These are phyloP conservation scores for Steinernema hermaphroditum DNA, from an alignment of 2,888 invertebrate genomes.

Conservation along the genomic window DNA sequence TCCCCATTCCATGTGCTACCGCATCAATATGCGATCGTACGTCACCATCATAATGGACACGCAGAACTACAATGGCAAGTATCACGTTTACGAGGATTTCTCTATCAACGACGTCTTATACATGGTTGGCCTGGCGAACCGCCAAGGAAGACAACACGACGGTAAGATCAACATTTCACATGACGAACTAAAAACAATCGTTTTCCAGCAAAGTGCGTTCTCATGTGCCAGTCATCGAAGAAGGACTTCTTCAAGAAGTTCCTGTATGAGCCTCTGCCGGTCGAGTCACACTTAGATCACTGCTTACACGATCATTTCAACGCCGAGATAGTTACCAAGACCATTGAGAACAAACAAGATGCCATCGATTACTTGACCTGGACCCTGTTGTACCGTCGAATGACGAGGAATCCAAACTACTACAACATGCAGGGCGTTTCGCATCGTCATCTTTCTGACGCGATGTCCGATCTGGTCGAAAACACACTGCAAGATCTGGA, in stretches of 20 bases:
- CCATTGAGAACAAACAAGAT: constrained; percentile 99
- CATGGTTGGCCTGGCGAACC: constrained; percentile 93
- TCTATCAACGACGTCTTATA: constrained; percentile 94
- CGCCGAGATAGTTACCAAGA: constrained; percentile 98
- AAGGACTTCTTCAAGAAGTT: constrained; percentile 98
- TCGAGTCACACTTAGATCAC: constrained; percentile 97
- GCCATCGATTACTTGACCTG: constrained; percentile 98
- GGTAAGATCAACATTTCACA: constrained; percentile 70
- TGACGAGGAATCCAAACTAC: constrained; percentile 99
- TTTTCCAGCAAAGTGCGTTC: constrained; percentile 76
- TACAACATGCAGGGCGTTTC: constrained; percentile 90
- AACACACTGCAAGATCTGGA: constrained; percentile 77
- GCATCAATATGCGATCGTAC: constrained; percentile 83
- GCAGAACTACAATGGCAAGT: constrained; percentile 83
- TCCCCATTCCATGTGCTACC: constrained; percentile 89
- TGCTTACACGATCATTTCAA: constrained; percentile 98
- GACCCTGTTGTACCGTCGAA: constrained; percentile 93
- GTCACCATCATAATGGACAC: constrained; percentile 97
- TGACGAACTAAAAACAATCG: not conserved
- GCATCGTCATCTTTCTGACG: constrained; percentile 87
- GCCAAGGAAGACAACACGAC: constrained; percentile 87
- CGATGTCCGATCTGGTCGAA: constrained; percentile 95
- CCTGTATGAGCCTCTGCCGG: constrained; percentile 90
- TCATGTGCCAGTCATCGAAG: constrained; percentile 95
- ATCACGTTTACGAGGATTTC: constrained; percentile 86